A percentile compares a stretch with the other conserved stretches of the same genome.
Conservation (phyloP, 2,113 vertebrate genomes). For the Okapia johnstoni region DNA sequence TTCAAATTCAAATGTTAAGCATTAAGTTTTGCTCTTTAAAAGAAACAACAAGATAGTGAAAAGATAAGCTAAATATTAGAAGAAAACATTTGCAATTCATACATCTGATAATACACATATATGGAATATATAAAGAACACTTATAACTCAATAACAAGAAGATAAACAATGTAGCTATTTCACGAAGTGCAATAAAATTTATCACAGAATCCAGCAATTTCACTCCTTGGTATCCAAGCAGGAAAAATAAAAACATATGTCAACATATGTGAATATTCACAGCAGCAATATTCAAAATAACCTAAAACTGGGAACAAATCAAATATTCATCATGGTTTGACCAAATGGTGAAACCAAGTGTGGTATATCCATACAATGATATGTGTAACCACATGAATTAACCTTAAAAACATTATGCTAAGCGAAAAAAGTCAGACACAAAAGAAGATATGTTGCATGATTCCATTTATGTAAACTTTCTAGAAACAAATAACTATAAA, state of each 20-base stretch:
- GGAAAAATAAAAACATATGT: not conserved
- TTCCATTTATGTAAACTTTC: not conserved
- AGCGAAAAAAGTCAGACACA: not conserved
- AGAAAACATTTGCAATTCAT: not conserved
- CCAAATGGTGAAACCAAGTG: not conserved
- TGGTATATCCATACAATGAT: not conserved
- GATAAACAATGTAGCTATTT: not conserved
- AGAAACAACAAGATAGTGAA: not conserved
- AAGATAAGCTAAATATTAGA: not conserved
- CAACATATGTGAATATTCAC: not conserved
- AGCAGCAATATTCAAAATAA: not conserved
- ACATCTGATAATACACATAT: not conserved
- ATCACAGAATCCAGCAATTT: not conserved
- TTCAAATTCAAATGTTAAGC: not conserved
- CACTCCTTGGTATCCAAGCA: not conserved
- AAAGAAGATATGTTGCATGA: not conserved
- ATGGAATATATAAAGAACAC: not conserved
- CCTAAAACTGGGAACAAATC: conserved; percentile 1
- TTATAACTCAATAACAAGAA: not conserved
- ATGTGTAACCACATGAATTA: not conserved
- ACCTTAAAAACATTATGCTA: not conserved
- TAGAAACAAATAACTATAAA: not conserved
- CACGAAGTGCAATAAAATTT: not conserved
- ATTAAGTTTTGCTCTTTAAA: not conserved
- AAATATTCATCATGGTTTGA: not conserved